Base-by-base conservation (phyloP, 2,113 vertebrate genomes). In the Trichechus manatus region DNA sequence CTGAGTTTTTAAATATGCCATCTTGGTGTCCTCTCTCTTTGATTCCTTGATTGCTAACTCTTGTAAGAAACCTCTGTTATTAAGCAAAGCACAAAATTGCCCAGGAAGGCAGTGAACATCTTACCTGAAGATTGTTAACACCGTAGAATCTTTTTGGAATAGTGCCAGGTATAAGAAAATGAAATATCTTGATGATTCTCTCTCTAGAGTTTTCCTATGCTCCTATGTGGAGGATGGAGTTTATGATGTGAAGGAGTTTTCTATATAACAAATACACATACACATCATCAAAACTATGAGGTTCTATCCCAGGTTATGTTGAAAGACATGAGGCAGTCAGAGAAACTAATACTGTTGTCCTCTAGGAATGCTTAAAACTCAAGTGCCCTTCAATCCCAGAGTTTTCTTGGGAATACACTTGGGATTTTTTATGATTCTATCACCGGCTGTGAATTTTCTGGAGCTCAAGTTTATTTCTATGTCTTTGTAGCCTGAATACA, bases 381-480 rank as follows among this genome's bases (percentile, higher is more conserved):
- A 80, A 66, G 61, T 75, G 27, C 6, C 5, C 47, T 87, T 56
- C 3, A 63, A 36, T n/a, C 31, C 61, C 77, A 44, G 31, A 85
- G 59, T 81, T n/a, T 95, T 84, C 75, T 84, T 85, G 42, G 84
- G 75, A 94, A 44, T 33, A 92, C 9, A 20, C 36, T 7, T 64
- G 59, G 94, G 79, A 86, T 66, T 79, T 61, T 86, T 78, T 85
- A 68, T 86, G 82, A 74, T 63, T 93, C 74, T 93, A 70, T 75
- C 47, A 70, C 19, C 91, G 42, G 23, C 19, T 97, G 17, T 61
- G 31, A 90, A 92, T 89, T 96, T 91, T 94, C 68, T 86, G 36
- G 61, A 94, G 68, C 61, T 95, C 42, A 80, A 39, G 83, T 93
- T 92, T 90, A 84, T 92, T 88, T 94, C 82, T 93, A 75, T 1